These are phyloP conservation scores for Mormyrus lacerda DNA, from an alignment of 2,113 vertebrate genomes.

Conservation along the genomic window DNA sequence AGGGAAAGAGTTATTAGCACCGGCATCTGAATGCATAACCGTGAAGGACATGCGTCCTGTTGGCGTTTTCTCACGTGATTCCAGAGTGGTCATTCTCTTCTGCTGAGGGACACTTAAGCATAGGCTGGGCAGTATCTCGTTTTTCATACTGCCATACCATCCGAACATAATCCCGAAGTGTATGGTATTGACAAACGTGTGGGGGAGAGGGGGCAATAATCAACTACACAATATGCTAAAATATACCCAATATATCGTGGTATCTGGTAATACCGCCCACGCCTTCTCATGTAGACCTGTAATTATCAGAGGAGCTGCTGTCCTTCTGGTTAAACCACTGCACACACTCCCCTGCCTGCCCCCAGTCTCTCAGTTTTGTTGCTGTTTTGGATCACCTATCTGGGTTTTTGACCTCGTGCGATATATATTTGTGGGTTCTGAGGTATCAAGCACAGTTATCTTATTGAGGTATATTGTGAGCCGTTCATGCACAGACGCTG, in stretches of 20 bases:
- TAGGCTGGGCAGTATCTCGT: neutral
- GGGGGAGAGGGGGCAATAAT: neutral
- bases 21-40: neutral
- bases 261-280: neutral
- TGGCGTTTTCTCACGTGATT: neutral
- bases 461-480: neutral
- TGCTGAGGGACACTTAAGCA: neutral
- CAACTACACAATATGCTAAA: neutral
- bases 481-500: slow-evolving; percentile 18
- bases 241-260: neutral
- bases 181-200: neutral
- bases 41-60: neutral
- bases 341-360: neutral
- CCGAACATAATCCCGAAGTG: neutral
- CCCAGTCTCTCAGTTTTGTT: neutral
- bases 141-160: neutral
- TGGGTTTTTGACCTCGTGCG: neutral
- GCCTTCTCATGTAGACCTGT: neutral
- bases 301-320: neutral
- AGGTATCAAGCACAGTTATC: neutral
- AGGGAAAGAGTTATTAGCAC: neutral
- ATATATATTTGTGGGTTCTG: neutral
- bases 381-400: neutral
- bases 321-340: neutral
- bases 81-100: neutral